phyloP scores from a whole-genome alignment of 2,797 vertebrate species.

The Furcifer pardalis region DNA sequence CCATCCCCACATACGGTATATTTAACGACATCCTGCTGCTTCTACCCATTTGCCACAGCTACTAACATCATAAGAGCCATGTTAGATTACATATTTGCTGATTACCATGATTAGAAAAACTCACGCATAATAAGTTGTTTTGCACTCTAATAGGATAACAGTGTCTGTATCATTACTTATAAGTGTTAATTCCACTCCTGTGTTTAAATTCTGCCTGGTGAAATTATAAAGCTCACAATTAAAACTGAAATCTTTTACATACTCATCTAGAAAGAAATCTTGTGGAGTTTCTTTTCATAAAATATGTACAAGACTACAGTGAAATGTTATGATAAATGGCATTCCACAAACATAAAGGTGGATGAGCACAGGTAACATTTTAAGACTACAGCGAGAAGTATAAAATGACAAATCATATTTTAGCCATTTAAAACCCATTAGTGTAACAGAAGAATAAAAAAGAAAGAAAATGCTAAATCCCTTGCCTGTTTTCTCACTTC shows the following conservation, averaged over 20 bases:
- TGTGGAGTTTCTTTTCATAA: not conserved
- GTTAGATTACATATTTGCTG: not conserved
- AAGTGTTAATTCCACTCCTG: constrained; percentile 28
- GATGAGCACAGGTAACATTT: not conserved
- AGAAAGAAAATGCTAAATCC: not conserved
- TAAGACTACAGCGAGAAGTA: not conserved
- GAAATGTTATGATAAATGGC: not conserved
- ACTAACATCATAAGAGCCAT: constrained; percentile 22
- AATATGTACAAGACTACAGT: not conserved
- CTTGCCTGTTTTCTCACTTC: not conserved
- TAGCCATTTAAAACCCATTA: not conserved
- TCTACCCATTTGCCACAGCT: constrained; percentile 23
- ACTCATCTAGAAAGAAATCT: not conserved
- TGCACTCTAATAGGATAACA: constrained; percentile 37
- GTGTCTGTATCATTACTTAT: constrained; percentile 19
- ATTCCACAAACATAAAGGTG: not conserved
- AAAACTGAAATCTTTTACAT: not conserved
- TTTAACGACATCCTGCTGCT: not conserved
- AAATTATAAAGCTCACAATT: constrained; percentile 13
- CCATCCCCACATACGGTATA: rapidly evolving
- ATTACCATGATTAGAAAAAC: constrained; percentile 29
- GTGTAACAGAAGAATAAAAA: not conserved
- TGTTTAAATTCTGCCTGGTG: constrained; percentile 47
- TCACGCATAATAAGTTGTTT: constrained; percentile 17
- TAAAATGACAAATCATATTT: not conserved